A percentile compares a stretch with the other conserved stretches of the same genome.
Conservation (phyloP, 2,113 vertebrate genomes). For the Paradisaea rubra region DNA sequence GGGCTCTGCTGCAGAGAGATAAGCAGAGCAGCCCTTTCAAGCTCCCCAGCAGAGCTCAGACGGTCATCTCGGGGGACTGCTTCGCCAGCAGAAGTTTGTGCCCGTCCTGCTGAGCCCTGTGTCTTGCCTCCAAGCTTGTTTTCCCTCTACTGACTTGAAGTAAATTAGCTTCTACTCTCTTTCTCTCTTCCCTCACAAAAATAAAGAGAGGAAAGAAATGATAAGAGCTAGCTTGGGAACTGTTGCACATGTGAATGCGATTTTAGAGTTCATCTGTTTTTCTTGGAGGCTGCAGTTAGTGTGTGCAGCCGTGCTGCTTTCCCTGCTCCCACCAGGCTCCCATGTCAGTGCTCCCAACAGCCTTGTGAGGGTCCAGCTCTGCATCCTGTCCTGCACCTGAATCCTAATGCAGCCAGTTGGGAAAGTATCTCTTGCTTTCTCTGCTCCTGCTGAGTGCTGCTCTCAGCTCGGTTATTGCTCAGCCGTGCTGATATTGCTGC, state of each 20-base stretch:
- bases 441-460: not conserved
- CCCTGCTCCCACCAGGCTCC: not conserved
- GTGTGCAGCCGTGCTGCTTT: not conserved
- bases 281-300: not conserved
- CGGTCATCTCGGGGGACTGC: not conserved
- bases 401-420: not conserved
- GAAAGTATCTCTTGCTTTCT: not conserved
- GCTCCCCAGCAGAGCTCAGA: not conserved
- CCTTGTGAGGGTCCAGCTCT: not conserved
- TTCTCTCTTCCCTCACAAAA: not conserved
- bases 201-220: not conserved
- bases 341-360: not conserved
- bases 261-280: not conserved
- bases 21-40: not conserved
- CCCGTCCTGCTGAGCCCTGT: not conserved
- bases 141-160: not conserved
- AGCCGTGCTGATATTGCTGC: not conserved
- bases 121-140: not conserved
- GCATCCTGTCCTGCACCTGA: not conserved
- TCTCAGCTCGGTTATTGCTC: not conserved
- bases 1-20: conserved; percentile 28
- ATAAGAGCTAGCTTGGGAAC: not conserved
- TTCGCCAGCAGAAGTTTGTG: not conserved
- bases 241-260: not conserved
- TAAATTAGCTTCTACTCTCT: not conserved